Percentiles rank a stretch among this genome's conserved stretches.
Evolutionary conservation across 2,113 vertebrate species (phyloP).

Genomic region (Lepus americanus): DNA sequence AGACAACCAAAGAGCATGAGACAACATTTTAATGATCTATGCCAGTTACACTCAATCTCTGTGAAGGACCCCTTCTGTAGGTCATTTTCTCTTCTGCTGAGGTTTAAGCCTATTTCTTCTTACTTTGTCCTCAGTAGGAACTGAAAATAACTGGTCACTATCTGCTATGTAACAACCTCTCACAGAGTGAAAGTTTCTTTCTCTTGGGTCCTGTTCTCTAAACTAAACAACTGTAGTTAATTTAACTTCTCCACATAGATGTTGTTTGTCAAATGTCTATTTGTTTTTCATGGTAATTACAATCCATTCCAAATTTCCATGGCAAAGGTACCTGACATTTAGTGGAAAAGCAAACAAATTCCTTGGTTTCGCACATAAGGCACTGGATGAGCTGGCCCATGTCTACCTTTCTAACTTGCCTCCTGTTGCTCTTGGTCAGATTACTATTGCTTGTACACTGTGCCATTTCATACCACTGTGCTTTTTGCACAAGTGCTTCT

Average conservation of each 20-base stretch:
- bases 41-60: conserved; percentile 16
- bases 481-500: background rate
- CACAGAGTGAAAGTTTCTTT: background rate
- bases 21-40: conserved; percentile 61
- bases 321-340: background rate
- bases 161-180: conserved; percentile 6
- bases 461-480: background rate
- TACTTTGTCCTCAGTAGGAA: conserved; percentile 47
- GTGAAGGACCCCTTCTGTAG: conserved; percentile 24
- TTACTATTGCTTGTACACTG: background rate
- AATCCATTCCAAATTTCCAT: background rate
- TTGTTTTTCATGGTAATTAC: background rate
- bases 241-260: background rate
- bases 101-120: conserved; percentile 49
- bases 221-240: conserved; percentile 2
- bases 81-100: conserved; percentile 58
- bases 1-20: background rate
- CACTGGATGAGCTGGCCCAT: background rate
- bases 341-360: background rate
- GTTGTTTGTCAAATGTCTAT: background rate
- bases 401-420: background rate
- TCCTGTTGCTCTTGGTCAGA: background rate
- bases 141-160: conserved; percentile 35
- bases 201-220: conserved; percentile 2
- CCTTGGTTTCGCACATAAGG: background rate